These are phyloP conservation scores for Cyclargus thomasi DNA, from an alignment of 1,140 invertebrate species.

Conservation along the genomic window DNA sequence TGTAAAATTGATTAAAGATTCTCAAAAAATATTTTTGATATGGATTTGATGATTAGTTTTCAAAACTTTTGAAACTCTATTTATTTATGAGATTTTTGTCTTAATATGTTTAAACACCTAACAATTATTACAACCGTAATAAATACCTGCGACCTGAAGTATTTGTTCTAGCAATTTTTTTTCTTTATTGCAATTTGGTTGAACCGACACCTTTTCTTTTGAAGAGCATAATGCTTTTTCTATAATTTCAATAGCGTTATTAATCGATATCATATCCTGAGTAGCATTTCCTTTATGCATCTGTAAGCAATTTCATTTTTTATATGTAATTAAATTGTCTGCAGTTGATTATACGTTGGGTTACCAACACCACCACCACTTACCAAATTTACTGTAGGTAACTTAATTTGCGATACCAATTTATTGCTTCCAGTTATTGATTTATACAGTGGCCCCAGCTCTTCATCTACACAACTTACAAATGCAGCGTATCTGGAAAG, in stretches of 20 bases:
- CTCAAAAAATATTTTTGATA: too few relatives aligned
- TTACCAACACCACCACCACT: conserved; percentile 15
- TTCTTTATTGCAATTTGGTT: conserved; percentile 1
- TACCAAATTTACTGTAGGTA: neutral
- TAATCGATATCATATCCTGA: conserved; percentile 17
- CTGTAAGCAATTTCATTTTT: neutral
- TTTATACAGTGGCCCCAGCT: neutral
- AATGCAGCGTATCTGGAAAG: neutral
- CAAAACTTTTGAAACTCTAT: too few relatives aligned
- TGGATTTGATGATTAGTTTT: too few relatives aligned
- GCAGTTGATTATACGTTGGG: conserved; percentile 41
- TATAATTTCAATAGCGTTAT: conserved; percentile 22
- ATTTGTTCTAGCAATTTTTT: conserved; percentile 4
- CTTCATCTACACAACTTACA: neutral
- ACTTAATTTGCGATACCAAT: neutral
- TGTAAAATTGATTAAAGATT: too few relatives aligned
- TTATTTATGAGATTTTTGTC: too few relatives aligned
- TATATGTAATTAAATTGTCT: conserved; percentile 14
- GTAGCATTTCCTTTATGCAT: neutral
- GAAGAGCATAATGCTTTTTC: conserved; percentile 30
- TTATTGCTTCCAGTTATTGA: neutral
- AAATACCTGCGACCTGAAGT: neutral
- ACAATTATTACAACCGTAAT: too few relatives aligned
- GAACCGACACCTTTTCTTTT: conserved; percentile 19
- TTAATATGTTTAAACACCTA: too few relatives aligned